Evolutionary conservation across 2,888 invertebrate genomes (phyloP).

Genomic region (Heliconius ethilla): DNA sequence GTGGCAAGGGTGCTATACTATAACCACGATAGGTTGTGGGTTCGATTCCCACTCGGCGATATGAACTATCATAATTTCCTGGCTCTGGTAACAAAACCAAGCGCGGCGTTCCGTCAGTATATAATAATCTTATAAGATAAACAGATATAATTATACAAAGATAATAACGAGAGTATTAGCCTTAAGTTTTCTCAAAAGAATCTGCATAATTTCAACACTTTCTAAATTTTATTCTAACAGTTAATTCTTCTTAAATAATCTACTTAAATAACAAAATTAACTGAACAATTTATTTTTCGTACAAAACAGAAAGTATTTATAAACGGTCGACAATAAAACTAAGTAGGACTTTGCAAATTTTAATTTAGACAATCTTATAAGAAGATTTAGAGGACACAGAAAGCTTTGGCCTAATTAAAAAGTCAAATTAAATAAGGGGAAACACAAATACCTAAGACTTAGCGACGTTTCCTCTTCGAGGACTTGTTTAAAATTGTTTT

Average conservation of each 20-base stretch:
- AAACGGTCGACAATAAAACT: conserved; percentile 34
- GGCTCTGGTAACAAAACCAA: too few species aligned
- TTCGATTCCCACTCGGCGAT: too few species aligned
- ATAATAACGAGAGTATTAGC: neutral
- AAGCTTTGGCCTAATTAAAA: conserved; percentile 71
- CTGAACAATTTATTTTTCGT: conserved; percentile 20
- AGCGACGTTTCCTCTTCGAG: conserved; percentile 30
- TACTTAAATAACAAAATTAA: conserved; percentile 28
- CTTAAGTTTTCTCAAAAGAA: neutral
- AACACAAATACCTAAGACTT: conserved; percentile 47
- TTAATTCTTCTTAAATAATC: neutral
- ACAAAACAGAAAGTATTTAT: conserved; percentile 34
- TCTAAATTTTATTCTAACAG: conserved; percentile 11
- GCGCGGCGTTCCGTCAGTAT: too few species aligned
- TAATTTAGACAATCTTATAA: conserved; percentile 73
- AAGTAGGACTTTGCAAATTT: conserved; percentile 61
- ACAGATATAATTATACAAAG: neutral
- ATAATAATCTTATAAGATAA: too few species aligned
- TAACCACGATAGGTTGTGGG: too few species aligned
- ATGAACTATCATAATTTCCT: too few species aligned
- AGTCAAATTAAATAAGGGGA: conserved; percentile 68
- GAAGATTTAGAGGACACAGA: conserved; percentile 67
- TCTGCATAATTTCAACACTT: conserved; percentile 3
- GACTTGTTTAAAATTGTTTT: conserved; percentile 20
- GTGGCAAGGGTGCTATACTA: too few species aligned